Evolutionary conservation across 1,140 invertebrate species (phyloP).

Genomic region (Sesamia nonagrioides): DNA sequence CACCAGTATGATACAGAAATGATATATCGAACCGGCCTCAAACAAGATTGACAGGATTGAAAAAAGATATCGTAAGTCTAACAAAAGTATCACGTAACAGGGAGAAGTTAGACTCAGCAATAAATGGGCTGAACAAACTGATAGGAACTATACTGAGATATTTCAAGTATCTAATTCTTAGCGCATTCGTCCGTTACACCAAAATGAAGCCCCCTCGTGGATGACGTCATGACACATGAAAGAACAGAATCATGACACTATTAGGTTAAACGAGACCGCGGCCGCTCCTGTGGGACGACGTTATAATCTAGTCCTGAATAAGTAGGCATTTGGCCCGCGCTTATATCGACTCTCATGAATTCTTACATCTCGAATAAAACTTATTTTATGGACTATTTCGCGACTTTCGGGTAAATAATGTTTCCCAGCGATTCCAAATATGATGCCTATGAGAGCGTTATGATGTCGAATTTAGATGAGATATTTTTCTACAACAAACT

Average conservation of each 20-base stretch:
- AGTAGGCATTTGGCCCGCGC: constrained; percentile 29
- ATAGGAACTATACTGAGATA: constrained; percentile 6
- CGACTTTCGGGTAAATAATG: constrained; percentile 30
- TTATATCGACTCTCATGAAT: constrained; percentile 44
- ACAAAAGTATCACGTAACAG: not conserved
- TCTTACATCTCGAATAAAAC: constrained; percentile 37
- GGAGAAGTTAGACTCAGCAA: not conserved
- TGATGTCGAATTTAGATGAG: constrained; percentile 37
- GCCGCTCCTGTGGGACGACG: constrained; percentile 21
- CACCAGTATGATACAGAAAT: no score
- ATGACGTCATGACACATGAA: constrained; percentile 8
- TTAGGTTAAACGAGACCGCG: constrained; percentile 25
- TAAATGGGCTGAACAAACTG: constrained; percentile 6
- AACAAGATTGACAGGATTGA: not conserved
- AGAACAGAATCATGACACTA: constrained; percentile 38
- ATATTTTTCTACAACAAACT: constrained; percentile 16
- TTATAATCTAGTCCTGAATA: constrained; percentile 43
- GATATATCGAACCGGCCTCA: not conserved
- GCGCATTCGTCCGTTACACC: not conserved
- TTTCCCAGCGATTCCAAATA: constrained; percentile 10
- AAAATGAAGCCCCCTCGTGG: constrained; percentile 12
- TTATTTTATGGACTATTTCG: constrained; percentile 41
- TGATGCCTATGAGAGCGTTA: constrained; percentile 16
- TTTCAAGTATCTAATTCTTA: constrained; percentile 23
- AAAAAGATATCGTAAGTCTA: not conserved